A percentile compares a stretch with the other conserved stretches of the same genome.
phyloP scores from a whole-genome alignment of 2,888 invertebrate species.

The Galeopsomyia nigrocyanea region DNA sequence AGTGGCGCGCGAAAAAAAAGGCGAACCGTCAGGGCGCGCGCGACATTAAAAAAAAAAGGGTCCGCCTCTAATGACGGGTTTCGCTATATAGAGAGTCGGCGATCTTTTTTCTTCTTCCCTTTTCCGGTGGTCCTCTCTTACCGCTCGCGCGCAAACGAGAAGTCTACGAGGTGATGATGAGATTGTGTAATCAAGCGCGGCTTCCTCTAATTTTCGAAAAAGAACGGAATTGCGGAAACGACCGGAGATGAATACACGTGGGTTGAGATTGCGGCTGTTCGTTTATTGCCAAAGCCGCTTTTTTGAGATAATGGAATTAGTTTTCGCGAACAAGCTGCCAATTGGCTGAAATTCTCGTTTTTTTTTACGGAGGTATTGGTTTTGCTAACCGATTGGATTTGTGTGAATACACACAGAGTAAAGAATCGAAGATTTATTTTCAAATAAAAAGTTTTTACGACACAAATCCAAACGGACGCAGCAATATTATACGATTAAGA shows the following conservation, averaged over 20 bases:
- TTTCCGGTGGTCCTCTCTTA: background rate
- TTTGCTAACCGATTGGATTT: no score
- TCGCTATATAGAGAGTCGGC: background rate
- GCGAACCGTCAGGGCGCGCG: background rate
- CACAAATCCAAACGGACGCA: no score
- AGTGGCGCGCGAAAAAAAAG: background rate
- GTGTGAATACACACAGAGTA: no score
- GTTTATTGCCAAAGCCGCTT: background rate
- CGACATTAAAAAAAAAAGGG: constrained; percentile 5
- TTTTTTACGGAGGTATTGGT: no score
- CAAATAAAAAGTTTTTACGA: no score
- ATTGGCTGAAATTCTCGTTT: no score
- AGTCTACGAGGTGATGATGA: constrained; percentile 38
- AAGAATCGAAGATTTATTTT: no score
- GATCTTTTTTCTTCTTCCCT: constrained; percentile 8
- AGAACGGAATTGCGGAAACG: constrained; percentile 12
- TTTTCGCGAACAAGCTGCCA: no score
- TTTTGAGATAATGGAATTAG: background rate
- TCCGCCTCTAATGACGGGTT: constrained; percentile 25
- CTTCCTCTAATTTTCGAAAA: constrained; percentile 26
- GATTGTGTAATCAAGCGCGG: constrained; percentile 32
- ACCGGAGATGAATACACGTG: constrained; percentile 17
- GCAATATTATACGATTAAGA: no score
- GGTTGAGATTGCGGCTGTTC: constrained; percentile 17
- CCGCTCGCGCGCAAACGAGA: background rate